Percentiles rank a stretch among this genome's conserved stretches.
These are phyloP conservation scores for Paralichthys olivaceus DNA, from an alignment of 2,113 vertebrate genomes.

Conservation along the genomic window DNA sequence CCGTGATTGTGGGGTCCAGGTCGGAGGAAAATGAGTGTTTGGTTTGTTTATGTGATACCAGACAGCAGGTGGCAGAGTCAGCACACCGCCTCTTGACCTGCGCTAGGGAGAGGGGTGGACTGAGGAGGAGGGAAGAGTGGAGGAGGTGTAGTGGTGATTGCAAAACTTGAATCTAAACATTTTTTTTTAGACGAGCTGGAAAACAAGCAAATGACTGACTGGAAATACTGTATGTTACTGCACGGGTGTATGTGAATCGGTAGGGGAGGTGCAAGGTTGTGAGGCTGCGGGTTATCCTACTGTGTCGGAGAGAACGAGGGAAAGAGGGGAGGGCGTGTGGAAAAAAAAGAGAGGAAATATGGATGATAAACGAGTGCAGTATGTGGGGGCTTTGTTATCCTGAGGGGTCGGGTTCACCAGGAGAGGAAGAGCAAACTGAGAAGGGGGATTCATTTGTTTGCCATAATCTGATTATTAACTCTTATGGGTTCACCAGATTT, in stretches of 20 bases:
- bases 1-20: conserved; percentile 80
- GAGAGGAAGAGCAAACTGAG: conserved; percentile 59
- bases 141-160: not conserved
- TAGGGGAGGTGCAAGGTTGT: conserved; percentile 54
- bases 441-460: conserved; percentile 65
- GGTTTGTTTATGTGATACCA: conserved; percentile 78
- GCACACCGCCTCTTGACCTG: conserved; percentile 57
- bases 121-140: not conserved
- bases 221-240: too few species aligned
- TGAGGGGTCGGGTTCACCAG: conserved; percentile 42
- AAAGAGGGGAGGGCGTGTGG: conserved; percentile 27
- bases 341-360: conserved; percentile 59
- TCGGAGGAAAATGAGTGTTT: conserved; percentile 72
- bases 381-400: conserved; percentile 62
- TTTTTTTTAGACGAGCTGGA: too few species aligned
- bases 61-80: conserved; percentile 80
- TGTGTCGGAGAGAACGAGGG: conserved; percentile 47
- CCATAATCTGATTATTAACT: too few species aligned
- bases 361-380: conserved; percentile 48
- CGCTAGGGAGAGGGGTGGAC: conserved; percentile 15
- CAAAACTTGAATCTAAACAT: conserved; percentile 24
- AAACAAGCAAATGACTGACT: too few species aligned
- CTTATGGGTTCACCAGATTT: too few species aligned
- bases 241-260: conserved; percentile 18
- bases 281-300: conserved; percentile 59